Conservation (phyloP, 2,888 invertebrate genomes). For the Drosophila paranaensis region DNA sequence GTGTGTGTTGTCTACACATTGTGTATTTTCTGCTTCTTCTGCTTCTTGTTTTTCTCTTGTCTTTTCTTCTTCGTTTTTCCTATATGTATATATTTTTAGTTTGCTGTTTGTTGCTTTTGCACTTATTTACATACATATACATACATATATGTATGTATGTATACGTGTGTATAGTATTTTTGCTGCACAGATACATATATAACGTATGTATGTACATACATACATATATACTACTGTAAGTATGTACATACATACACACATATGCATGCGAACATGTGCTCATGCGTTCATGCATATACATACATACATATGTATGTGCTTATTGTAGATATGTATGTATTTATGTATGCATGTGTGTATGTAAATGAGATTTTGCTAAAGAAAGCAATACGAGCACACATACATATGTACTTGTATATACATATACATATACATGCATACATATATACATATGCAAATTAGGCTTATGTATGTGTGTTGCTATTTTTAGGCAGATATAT, state of each 20-base stretch:
- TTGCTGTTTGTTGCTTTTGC: conserved; percentile 38
- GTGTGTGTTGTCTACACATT: conserved; percentile 55
- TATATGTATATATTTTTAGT: conserved; percentile 6
- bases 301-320: neutral
- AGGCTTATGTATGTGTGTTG: neutral
- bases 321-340: too few species aligned
- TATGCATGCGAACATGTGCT: neutral
- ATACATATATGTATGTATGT: neutral
- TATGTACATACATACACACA: neutral
- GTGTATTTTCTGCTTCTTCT: conserved; percentile 29
- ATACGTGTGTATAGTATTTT: neutral
- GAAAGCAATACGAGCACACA: too few species aligned
- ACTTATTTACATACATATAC: conserved; percentile 15
- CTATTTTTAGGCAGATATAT: neutral
- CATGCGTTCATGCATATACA: neutral
- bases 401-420: neutral
- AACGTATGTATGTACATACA: neutral
- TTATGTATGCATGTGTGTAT: neutral
- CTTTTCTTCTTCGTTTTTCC: neutral
- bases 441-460: neutral
- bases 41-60: conserved; percentile 19
- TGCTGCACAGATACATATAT: neutral
- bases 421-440: too few species aligned
- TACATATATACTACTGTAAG: neutral
- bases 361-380: too few species aligned